Evolutionary conservation across 1,140 invertebrate genomes (phyloP).

Genomic region (Palaemon carinicauda): DNA sequence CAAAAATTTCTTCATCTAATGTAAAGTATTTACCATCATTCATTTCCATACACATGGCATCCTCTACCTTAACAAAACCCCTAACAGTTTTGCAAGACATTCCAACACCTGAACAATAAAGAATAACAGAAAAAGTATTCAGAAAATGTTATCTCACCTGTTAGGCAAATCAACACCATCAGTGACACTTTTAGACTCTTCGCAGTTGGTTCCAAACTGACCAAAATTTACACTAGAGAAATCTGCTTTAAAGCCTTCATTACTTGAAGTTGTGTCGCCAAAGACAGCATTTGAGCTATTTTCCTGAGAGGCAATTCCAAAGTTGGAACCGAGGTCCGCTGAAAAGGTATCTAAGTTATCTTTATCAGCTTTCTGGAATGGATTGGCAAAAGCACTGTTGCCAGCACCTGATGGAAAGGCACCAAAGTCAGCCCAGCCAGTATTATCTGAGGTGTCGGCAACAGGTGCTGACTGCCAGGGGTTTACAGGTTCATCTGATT

Average conservation of each 20-base stretch:
- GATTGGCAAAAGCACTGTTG: not conserved
- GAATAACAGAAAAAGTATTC: too few relatives aligned
- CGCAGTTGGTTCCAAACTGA: slow-evolving; percentile 43
- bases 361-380: not conserved
- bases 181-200: slow-evolving; percentile 36
- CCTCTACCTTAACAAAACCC: too few relatives aligned
- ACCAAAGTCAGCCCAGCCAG: slow-evolving; percentile 47
- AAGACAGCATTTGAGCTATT: slow-evolving; percentile 33
- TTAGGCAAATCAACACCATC: slow-evolving; percentile 26
- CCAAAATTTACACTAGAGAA: slow-evolving; percentile 46
- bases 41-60: too few relatives aligned
- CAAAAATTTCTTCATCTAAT: too few relatives aligned
- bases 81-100: too few relatives aligned
- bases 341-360: not conserved
- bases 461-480: slow-evolving; percentile 43
- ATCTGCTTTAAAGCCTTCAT: slow-evolving; percentile 40
- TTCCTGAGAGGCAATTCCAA: slow-evolving; percentile 9
- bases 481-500: slow-evolving; percentile 5
- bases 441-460: slow-evolving; percentile 34
- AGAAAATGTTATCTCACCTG: slow-evolving; percentile 6
- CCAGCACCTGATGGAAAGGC: not conserved
- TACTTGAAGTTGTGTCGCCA: slow-evolving; percentile 35
- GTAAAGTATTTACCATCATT: too few relatives aligned
- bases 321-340: slow-evolving; percentile 9
- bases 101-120: too few relatives aligned